Base-by-base conservation (phyloP, 2,113 vertebrate species). In the Calyptommatus sinebrachiatus region DNA sequence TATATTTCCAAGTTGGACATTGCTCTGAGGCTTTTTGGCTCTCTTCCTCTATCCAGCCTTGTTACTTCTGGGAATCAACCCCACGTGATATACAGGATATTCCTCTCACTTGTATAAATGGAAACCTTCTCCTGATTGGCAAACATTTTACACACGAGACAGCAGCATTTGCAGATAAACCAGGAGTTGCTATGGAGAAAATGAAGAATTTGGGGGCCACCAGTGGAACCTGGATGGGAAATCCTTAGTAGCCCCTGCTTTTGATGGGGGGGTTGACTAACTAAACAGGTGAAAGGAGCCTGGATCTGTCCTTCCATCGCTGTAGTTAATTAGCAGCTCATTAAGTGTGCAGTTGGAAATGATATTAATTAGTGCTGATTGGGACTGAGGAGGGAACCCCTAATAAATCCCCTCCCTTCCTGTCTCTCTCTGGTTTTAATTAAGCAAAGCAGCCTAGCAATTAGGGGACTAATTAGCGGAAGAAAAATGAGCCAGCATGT, bases 291-390 rank as follows among this genome's bases (percentile, higher is more conserved):
- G 79, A 81, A 53, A 35, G n/a, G 28, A n/a, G 26, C 9, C 20
- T 26, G 35, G 24, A 75, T 45, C 6, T 28, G 46, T 75, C 50
- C 21, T 69, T 68, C 24, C 61, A 50, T 65, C n/a, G 74, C 35
- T 65, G 24, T 61, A 50, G 48, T 75, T 81, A 81, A 81, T 81
- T 81, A 81, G 79, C 71, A 28, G 79, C 72, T 81, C 79, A 81
- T 81, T 81, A 81, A 69, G 79, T 72, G 48, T 81, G 72, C 72
- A 28, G 79, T 75, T 81, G 79, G 79, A 74, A 72, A 81, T 81
- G 65, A 81, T 81, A 81, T 81, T 81, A 81, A 81, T 81, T 81
- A 81, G 79, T 48, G 14, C 79, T 81, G 79, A 75, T 81, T 81
- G 72, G 79, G 79, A 81, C 31, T 46, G 50, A 81, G 79, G 65